Evolutionary conservation across 2,113 vertebrate genomes (phyloP), one percentile per base, ranked within the genome.

Genomic region (Syrmaticus mikado): DNA sequence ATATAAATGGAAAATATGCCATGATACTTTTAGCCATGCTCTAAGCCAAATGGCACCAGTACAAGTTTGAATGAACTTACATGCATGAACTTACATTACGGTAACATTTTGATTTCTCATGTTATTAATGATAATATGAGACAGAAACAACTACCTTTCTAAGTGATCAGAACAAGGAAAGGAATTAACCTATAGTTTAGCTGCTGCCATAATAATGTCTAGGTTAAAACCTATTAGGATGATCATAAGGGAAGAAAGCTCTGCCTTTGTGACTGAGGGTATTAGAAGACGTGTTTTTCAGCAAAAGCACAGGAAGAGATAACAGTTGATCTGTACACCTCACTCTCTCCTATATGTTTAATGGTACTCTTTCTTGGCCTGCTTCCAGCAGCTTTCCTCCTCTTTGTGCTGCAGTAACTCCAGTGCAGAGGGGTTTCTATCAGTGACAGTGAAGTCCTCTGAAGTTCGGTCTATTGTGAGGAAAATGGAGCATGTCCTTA

Each of bases 1-100:
- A 87, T 94, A 68, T 55, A 84, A 91, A 80, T 38, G 34, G 45
- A 76, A 74, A 52, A 78, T 53, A 45, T 52, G 12, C 75, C 53
- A 41, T 30, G 15, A 20, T 45, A 53, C 76, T 55, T 91, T 88
- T 73, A 82, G 32, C 50, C 17, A 28, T 43, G 13, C 71, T 80
- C 50, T 76, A 43, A 61, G 41, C 32, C 81, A 36, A 55, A 38
- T 4, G 53, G 45, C 7, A 22, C 87, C 58, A 85, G 40, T 13
- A 75, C 27, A 75, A 45, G 8, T 64, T 72, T 85, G 28, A n/a
- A n/a, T n/a, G n/a, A n/a, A n/a, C n/a, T n/a, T n/a, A n/a, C n/a
- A 34, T 70, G 57, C 18, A 28, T 57, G 52, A 90, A 30, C 17
- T 90, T 90, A 61, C 3, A 16, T 73, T 66, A 30, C 10, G 32